A percentile compares a stretch with the other conserved stretches of the same genome.
Conservation (phyloP, 1,140 invertebrate species). For the Ruditapes philippinarum region DNA sequence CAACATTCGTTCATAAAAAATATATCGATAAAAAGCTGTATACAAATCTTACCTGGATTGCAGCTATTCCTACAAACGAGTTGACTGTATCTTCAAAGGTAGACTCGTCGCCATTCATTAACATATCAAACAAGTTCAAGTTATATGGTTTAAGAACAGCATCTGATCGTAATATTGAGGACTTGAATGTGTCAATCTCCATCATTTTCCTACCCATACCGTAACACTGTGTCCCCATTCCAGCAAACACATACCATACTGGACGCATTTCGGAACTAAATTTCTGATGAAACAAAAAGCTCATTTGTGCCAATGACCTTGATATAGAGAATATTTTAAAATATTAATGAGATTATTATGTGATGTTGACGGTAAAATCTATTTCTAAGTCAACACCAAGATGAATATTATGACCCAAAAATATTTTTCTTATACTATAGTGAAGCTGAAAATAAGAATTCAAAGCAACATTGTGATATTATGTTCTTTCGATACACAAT, state of each 20-base stretch:
- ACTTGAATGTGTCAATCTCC: conserved; percentile 92
- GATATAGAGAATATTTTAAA: too few relatives aligned
- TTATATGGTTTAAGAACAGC: conserved; percentile 92
- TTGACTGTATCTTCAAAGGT: conserved; percentile 94
- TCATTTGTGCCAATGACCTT: too few relatives aligned
- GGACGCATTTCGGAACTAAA: too few relatives aligned
- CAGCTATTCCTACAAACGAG: conserved; percentile 97
- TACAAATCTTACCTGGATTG: conserved; percentile 92
- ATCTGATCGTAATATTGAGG: conserved; percentile 92
- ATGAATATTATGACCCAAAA: too few relatives aligned
- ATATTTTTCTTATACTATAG: too few relatives aligned
- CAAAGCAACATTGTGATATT: too few relatives aligned
- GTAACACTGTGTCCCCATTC: conserved; percentile 98
- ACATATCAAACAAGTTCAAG: conserved; percentile 93
- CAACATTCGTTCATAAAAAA: neutral
- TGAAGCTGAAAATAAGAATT: too few relatives aligned
- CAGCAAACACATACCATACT: conserved; percentile 97
- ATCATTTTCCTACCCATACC: conserved; percentile 96
- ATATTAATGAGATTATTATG: too few relatives aligned
- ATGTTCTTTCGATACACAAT: too few relatives aligned
- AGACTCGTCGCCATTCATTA: conserved; percentile 92
- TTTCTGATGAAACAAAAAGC: too few relatives aligned
- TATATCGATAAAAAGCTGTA: neutral
- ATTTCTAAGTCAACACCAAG: too few relatives aligned
- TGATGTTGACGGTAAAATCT: too few relatives aligned